Conservation (phyloP, 2,797 vertebrate genomes). For the Dendrocincla fuliginosa region DNA sequence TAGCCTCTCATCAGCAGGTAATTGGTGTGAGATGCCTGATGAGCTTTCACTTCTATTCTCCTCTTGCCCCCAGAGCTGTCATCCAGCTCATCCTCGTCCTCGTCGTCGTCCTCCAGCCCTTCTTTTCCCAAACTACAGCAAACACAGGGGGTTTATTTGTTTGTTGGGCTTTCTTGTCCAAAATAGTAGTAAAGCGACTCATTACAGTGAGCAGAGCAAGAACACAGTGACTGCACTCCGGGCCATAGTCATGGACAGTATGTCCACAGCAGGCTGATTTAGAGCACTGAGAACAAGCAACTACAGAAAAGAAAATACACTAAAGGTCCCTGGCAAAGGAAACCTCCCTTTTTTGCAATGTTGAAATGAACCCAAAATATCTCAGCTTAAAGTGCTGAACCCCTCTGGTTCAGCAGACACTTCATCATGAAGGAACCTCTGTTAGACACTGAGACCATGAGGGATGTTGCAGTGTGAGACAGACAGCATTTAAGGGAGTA, state of each 20-base stretch:
- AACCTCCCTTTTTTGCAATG: background rate
- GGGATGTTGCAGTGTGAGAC: background rate
- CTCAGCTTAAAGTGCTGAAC: background rate
- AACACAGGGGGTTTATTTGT: background rate
- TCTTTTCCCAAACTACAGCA: constrained; percentile 81
- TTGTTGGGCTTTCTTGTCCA: background rate
- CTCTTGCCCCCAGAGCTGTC: constrained; percentile 79
- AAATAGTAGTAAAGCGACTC: background rate
- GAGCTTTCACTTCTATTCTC: constrained; percentile 85
- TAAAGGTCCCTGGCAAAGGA: background rate
- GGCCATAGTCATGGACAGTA: background rate
- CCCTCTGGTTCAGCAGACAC: background rate
- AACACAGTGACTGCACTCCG: background rate
- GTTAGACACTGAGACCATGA: background rate
- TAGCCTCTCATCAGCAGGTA: constrained; percentile 93
- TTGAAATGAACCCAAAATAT: background rate
- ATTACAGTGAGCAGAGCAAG: background rate
- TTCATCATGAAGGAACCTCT: background rate
- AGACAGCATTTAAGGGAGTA: background rate
- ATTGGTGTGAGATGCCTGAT: constrained; percentile 94
- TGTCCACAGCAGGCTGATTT: background rate
- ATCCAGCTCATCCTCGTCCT: constrained; percentile 78
- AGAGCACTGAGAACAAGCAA: background rate
- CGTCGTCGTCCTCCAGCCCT: constrained; percentile 83
- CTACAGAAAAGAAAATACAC: background rate